Percentiles rank a stretch among this genome's conserved stretches.
Conservation (phyloP, 2,797 vertebrate species). For the Streptopelia turtur region DNA sequence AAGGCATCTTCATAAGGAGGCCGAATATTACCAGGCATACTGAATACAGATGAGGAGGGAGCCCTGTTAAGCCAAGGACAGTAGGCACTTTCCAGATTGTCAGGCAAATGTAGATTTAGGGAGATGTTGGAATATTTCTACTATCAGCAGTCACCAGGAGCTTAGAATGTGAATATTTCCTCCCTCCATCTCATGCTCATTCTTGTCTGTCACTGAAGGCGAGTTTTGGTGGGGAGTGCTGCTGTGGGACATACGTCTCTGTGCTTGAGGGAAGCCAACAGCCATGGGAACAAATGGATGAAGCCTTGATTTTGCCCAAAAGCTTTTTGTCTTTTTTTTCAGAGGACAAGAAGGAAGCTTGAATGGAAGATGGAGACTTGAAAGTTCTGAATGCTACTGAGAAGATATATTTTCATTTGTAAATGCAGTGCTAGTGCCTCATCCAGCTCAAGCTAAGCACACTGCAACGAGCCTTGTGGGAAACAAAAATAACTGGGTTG, state of each 20-base stretch:
- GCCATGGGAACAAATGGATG: not conserved
- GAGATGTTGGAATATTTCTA: not conserved
- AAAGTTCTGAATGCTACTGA: not conserved
- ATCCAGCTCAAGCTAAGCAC: not conserved
- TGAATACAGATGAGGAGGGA: conserved; percentile 27
- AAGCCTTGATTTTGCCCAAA: not conserved
- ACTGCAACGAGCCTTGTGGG: not conserved
- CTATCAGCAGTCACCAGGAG: not conserved
- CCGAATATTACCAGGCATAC: not conserved
- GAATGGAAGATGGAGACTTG: not conserved
- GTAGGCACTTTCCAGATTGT: not conserved
- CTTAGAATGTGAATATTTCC: not conserved
- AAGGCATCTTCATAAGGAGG: not conserved
- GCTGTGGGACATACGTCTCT: not conserved
- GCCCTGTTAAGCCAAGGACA: not conserved
- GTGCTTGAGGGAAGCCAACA: not conserved
- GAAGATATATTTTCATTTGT: not conserved
- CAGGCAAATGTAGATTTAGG: not conserved
- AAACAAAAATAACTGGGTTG: not conserved
- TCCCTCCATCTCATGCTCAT: not conserved
- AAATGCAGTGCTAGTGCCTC: not conserved
- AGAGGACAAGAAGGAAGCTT: not conserved
- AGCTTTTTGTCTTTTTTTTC: not conserved
- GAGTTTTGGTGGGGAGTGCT: not conserved
- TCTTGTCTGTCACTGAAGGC: not conserved